Evolutionary conservation across 2,888 invertebrate species (phyloP).

Genomic region (Julus scandinavius): DNA sequence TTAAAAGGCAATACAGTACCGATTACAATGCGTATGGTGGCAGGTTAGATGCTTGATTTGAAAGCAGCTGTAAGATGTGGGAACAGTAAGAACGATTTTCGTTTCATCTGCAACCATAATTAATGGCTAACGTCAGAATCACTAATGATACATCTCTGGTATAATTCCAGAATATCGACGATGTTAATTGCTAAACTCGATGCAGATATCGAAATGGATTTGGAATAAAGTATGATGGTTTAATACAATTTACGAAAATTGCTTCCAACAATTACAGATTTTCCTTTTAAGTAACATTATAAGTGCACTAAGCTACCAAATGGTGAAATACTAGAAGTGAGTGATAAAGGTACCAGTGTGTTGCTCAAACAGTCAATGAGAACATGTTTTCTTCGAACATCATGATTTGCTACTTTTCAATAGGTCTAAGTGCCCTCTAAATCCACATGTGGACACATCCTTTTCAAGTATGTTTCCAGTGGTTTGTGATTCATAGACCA

Average conservation of each 20-base stretch:
- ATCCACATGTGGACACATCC: no score
- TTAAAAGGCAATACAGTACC: conserved; percentile 24
- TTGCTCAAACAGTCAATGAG: no score
- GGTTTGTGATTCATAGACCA: no score
- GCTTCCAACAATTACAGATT: not conserved
- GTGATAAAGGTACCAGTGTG: no score
- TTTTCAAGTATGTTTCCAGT: no score
- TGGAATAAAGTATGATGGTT: not conserved
- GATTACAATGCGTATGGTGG: not conserved
- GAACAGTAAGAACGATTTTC: not conserved
- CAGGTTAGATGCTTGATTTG: not conserved
- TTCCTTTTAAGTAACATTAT: not conserved
- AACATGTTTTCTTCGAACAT: not conserved
- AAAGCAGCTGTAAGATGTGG: not conserved
- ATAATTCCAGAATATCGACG: not conserved
- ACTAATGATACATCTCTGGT: not conserved
- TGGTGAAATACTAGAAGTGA: not conserved
- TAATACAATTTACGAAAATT: not conserved
- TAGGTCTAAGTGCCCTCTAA: not conserved
- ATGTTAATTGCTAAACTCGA: not conserved
- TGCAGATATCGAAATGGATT: conserved; percentile 2
- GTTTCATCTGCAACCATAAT: not conserved
- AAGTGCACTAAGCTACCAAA: not conserved
- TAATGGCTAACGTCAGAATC: not conserved
- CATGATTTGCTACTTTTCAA: not conserved